Conservation (phyloP, 1,140 invertebrate genomes). For the Physella acuta region DNA sequence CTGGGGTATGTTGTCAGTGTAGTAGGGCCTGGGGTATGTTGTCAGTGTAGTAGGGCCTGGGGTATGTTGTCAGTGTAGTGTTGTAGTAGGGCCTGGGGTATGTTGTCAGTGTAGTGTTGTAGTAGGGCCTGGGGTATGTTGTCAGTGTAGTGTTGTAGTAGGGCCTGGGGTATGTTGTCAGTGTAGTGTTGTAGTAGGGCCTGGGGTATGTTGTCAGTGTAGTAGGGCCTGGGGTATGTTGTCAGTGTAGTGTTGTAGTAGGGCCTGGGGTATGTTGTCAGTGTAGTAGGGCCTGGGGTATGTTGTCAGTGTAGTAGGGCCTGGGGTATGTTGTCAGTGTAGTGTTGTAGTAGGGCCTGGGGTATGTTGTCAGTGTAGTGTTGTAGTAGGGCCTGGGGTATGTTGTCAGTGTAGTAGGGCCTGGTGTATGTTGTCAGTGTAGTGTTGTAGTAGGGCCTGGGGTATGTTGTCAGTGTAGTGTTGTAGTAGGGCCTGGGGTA, state of each 20-base stretch:
- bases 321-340: slow-evolving; percentile 72
- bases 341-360: slow-evolving; percentile 76
- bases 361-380: slow-evolving; percentile 63
- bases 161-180: slow-evolving; percentile 71
- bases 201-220: slow-evolving; percentile 70
- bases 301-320: slow-evolving; percentile 66
- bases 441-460: slow-evolving; percentile 76
- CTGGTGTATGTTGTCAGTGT: slow-evolving; percentile 72
- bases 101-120: slow-evolving; percentile 66
- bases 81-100: slow-evolving; percentile 76
- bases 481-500: slow-evolving; percentile 76
- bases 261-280: slow-evolving; percentile 71
- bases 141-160: slow-evolving; percentile 74
- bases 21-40: slow-evolving; percentile 72
- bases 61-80: slow-evolving; percentile 63
- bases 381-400: slow-evolving; percentile 76
- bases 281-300: slow-evolving; percentile 74
- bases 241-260: slow-evolving; percentile 74
- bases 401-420: slow-evolving; percentile 66
- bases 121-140: slow-evolving; percentile 72
- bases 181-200: slow-evolving; percentile 71
- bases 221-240: slow-evolving; percentile 72
- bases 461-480: slow-evolving; percentile 63
- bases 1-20: slow-evolving; percentile 70
- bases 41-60: slow-evolving; percentile 75